Conservation (phyloP, 2,113 vertebrate species). For the Rattus norvegicus region GRCr8 NC_086031.1:104032001-104032500, state of each 20-base stretch:
- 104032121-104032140: conserved; percentile 41
- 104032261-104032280: conserved; percentile 43
- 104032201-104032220: conserved; percentile 66
- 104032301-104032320: conserved; percentile 4
- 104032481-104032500: not conserved
- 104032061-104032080: not conserved
- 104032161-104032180: not conserved
- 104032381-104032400: conserved; percentile 52
- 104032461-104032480: conserved; percentile 50
- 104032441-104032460: not conserved
- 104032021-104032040: not conserved
- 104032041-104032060: not conserved
- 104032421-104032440: conserved; percentile 53
- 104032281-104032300: conserved; percentile 44
- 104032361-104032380: conserved; percentile 41
- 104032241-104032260: conserved; percentile 64
- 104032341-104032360: not conserved
- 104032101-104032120: conserved; percentile 62
- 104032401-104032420: not conserved
- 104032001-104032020: not conserved
- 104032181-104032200: not conserved
- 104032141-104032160: conserved; percentile 52
- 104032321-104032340: conserved; percentile 48
- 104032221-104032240: conserved; percentile 75
- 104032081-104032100: conserved; percentile 48